Evolutionary conservation across 2,888 invertebrate genomes (phyloP).

Genomic region (Yponomeuta cagnagella): DNA sequence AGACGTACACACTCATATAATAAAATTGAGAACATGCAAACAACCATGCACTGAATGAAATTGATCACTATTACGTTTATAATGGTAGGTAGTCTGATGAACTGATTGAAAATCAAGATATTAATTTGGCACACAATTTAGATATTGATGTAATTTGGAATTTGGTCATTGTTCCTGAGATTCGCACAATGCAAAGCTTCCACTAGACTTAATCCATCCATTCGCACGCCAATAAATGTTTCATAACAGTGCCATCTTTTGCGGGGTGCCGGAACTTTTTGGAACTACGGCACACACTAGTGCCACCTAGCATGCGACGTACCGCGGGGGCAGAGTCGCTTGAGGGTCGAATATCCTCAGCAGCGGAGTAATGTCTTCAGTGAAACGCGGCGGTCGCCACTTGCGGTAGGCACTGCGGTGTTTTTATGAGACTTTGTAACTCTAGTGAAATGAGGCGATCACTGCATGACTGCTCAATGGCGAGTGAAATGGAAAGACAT

Average conservation of each 20-base stretch:
- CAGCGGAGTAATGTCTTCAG: constrained; percentile 85
- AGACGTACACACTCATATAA: not conserved
- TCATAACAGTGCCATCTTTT: constrained; percentile 50
- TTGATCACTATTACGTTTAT: not conserved
- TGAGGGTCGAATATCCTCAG: constrained; percentile 86
- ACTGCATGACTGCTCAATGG: not conserved
- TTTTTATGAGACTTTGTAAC: constrained; percentile 17
- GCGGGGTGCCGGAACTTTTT: constrained; percentile 31
- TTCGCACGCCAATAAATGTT: not conserved
- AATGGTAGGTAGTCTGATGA: not conserved
- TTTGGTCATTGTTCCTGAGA: not conserved
- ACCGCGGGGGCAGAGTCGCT: constrained; percentile 74
- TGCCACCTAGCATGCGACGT: constrained; percentile 67
- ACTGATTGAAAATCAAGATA: not conserved
- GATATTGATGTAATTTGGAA: not conserved
- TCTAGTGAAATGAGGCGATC: not conserved
- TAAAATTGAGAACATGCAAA: constrained; percentile 16
- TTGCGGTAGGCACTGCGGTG: constrained; percentile 83
- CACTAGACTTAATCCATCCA: constrained; percentile 8
- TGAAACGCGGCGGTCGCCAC: constrained; percentile 89
- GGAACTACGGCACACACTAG: constrained; percentile 53
- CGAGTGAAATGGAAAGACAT: not conserved
- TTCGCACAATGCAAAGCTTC: constrained; percentile 30
- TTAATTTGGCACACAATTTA: not conserved
- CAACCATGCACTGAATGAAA: constrained; percentile 15